Evolutionary conservation across 2,888 invertebrate species (phyloP).

Genomic region (Pammene aurita): DNA sequence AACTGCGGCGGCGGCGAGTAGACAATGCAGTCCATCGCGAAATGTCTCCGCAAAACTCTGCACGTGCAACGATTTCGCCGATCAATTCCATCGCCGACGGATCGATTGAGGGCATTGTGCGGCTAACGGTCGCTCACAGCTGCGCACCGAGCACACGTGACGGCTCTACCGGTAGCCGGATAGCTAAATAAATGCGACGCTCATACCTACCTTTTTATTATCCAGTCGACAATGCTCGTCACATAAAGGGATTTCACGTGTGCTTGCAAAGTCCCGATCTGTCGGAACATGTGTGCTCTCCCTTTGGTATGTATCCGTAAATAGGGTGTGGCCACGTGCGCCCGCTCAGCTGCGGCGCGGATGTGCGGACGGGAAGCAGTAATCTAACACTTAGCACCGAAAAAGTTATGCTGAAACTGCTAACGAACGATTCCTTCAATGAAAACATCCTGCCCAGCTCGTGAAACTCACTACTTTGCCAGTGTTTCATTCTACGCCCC

Average conservation of each 20-base stretch:
- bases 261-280: constrained; percentile 81
- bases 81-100: constrained; percentile 77
- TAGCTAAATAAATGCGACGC: constrained; percentile 82
- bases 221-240: constrained; percentile 77
- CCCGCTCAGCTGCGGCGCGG: constrained; percentile 81
- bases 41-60: constrained; percentile 68
- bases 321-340: constrained; percentile 83
- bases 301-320: constrained; percentile 81
- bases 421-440: constrained; percentile 45
- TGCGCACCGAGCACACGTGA: constrained; percentile 77
- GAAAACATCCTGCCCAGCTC: constrained; percentile 47
- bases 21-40: constrained; percentile 75
- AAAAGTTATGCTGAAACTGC: constrained; percentile 62
- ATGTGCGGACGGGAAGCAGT: constrained; percentile 81
- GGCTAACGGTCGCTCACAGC: constrained; percentile 82
- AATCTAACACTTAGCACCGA: constrained; percentile 77
- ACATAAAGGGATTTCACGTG: constrained; percentile 83
- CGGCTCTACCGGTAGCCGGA: constrained; percentile 75
- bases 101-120: constrained; percentile 83
- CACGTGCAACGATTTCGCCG: constrained; percentile 78
- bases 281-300: constrained; percentile 82
- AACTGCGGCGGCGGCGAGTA: constrained; percentile 64
- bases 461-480: constrained; percentile 35
- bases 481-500: not conserved
- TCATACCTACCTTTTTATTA: constrained; percentile 79